Base-by-base conservation (phyloP, 2,888 invertebrate species). In the Clanis bilineata region DNA sequence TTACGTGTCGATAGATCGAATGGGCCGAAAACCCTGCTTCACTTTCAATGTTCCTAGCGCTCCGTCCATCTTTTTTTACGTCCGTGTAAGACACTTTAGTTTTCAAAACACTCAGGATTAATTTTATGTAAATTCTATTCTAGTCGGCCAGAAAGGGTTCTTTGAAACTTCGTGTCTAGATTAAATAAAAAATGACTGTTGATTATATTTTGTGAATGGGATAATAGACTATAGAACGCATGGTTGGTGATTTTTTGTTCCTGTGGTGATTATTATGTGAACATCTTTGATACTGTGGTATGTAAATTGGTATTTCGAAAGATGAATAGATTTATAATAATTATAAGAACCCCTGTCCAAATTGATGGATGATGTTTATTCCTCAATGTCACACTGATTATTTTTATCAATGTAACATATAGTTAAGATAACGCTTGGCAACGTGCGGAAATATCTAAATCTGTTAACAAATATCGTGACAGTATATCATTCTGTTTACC, bases 401-500 rank as follows among this genome's bases (percentile, higher is more conserved):
- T 7, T 15, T 39, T 47, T 47, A 47, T 47, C 28, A 47, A 15
- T 47, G 15, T 28, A 47, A 47, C 47, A 47, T 28, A 28, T 7
- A 47, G 28, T 25, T 25, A 15, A 32, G 51, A 51, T 32, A 51
- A 32, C n/a, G 23, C 3, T 28, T n/a, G 15, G 25, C 15, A 47
- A 47, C 51, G 28, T 51, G 51, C 32, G 23, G 32, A 51, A 32
- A 18, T 51, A 32, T 51, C 51, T 51, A 51, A 51, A 51, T 51
- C 51, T 51, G 32, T 51, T 32, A 51, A 51, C 32, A 51, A 51
- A 32, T 32, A 32, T 32, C 18, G 51, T 51, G 51, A 32, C 28
- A 18, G 51, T 28, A 25, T 32, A 18, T 32, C 28, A 51, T 9
- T 32, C 15, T 28, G 18, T 51, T 51, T 51, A 51, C 18, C 51